Percentiles rank a stretch among this genome's conserved stretches.
Evolutionary conservation across 1,140 invertebrate genomes (phyloP).

Genomic region (Galleria mellonella): DNA sequence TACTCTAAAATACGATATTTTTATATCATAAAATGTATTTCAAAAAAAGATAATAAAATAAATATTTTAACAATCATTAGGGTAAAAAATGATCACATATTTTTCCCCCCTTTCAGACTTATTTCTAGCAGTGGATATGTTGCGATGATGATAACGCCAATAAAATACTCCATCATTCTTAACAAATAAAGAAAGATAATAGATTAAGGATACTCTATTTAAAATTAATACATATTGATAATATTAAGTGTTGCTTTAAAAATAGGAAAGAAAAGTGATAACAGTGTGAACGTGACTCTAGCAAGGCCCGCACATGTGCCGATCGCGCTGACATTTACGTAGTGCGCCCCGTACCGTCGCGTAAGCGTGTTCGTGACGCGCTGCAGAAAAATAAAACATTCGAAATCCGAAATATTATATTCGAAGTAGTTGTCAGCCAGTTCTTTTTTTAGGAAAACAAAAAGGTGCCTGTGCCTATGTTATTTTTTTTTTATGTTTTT

Average conservation of each 20-base stretch:
- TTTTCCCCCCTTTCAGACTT: too few relatives aligned
- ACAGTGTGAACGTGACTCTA: conserved; percentile 30
- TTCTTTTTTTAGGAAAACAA: conserved; percentile 15
- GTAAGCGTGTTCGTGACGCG: conserved; percentile 29
- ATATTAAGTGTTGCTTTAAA: conserved; percentile 19
- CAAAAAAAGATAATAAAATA: too few relatives aligned
- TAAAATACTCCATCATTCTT: too few relatives aligned
- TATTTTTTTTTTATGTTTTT: conserved; percentile 12
- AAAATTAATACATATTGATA: too few relatives aligned
- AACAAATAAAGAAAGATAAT: too few relatives aligned
- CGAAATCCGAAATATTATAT: conserved; percentile 15
- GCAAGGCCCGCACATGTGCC: conserved; percentile 57
- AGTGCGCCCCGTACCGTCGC: conserved; percentile 57
- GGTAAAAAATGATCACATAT: too few relatives aligned
- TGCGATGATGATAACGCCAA: too few relatives aligned
- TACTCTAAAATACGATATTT: too few relatives aligned
- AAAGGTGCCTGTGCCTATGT: conserved; percentile 18
- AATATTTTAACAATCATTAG: too few relatives aligned
- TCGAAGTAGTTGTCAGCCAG: conserved; percentile 7
- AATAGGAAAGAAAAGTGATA: conserved; percentile 10
- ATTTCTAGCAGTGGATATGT: too few relatives aligned
- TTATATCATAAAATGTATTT: too few relatives aligned
- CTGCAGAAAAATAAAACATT: conserved; percentile 23
- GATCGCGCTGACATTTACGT: conserved; percentile 63
- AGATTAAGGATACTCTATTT: too few relatives aligned